phyloP scores from a whole-genome alignment of 2,797 vertebrate species.

The Pantherophis vulpinus region DNA sequence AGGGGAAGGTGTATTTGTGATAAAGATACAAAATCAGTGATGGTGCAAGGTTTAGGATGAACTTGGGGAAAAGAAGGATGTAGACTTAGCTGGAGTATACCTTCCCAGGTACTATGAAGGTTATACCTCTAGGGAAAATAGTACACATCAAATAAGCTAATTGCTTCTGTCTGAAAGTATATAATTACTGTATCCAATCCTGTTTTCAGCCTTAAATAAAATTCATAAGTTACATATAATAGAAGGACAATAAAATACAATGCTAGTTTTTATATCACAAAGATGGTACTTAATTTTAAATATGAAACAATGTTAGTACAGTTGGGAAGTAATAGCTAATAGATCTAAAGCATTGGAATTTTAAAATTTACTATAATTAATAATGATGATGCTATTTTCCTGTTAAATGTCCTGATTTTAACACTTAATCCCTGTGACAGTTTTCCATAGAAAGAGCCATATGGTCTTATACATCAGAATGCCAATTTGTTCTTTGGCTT shows the following conservation, averaged over 20 bases:
- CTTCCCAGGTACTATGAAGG: background rate
- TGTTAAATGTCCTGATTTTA: background rate
- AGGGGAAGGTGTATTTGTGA: background rate
- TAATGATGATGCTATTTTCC: background rate
- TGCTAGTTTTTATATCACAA: background rate
- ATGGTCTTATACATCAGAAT: background rate
- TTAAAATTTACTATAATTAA: background rate
- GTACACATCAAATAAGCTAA: background rate
- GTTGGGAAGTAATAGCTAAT: background rate
- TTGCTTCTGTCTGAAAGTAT: background rate
- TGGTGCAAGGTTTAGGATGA: background rate
- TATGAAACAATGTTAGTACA: background rate
- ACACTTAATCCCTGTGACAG: rapidly evolving
- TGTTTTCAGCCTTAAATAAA: background rate
- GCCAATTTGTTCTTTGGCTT: background rate
- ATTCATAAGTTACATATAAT: background rate
- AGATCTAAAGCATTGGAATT: background rate
- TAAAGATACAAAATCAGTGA: background rate
- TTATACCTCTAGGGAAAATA: background rate
- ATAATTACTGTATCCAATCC: background rate
- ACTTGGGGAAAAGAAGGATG: background rate
- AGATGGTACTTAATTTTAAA: background rate
- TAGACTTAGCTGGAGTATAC: background rate
- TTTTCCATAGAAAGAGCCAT: background rate
- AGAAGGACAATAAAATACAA: background rate